Evolutionary conservation across 2,888 invertebrate species (phyloP).

Genomic region (Trachelus stipa): DNA sequence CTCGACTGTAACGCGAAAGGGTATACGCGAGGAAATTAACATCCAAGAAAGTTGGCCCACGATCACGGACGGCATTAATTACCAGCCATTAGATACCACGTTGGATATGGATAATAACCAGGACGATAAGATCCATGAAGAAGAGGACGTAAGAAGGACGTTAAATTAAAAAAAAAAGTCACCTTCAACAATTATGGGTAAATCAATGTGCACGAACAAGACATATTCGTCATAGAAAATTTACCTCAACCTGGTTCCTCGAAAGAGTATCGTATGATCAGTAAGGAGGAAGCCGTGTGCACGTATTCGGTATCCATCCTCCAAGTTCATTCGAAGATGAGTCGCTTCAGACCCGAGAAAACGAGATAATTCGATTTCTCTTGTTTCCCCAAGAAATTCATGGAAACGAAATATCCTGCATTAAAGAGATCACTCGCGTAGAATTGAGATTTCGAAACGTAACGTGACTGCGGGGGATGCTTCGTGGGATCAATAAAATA

Average conservation of each 20-base stretch:
- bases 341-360: constrained; percentile 25
- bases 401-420: constrained; percentile 47
- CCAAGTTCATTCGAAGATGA: constrained; percentile 23
- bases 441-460: constrained; percentile 8
- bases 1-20: neutral
- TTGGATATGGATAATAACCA: neutral
- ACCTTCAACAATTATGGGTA: neutral
- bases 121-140: neutral
- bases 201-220: neutral
- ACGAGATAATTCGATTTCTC: constrained; percentile 50
- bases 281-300: no score
- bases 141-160: neutral
- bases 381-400: constrained; percentile 49
- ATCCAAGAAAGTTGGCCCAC: neutral
- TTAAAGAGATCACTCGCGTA: constrained; percentile 26
- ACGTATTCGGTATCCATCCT: constrained; percentile 23
- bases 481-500: neutral
- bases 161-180: neutral
- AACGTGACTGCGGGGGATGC: neutral
- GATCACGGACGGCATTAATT: constrained; percentile 8
- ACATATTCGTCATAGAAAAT: neutral
- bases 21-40: neutral
- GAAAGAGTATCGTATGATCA: neutral
- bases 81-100: constrained; percentile 1
- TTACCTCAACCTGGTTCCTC: neutral